Evolutionary conservation across 2,797 vertebrate genomes (phyloP), one percentile per base, ranked within the genome.

Genomic region (Martes flavigula): DNA sequence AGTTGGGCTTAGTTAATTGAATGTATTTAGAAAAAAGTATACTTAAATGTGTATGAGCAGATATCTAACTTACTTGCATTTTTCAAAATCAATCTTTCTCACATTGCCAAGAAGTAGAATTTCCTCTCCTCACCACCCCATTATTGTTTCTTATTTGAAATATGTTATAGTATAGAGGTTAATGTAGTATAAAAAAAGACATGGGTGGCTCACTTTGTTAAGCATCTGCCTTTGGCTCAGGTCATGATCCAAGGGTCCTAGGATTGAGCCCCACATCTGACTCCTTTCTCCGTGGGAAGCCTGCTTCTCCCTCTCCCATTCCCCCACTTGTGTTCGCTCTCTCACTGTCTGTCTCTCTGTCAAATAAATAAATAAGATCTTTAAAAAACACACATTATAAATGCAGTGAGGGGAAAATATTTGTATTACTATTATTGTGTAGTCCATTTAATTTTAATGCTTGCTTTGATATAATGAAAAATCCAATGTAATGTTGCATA

Each of bases 121-220:
- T 87, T 96, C 38, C 23, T 94, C 66, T 89, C 46, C 38, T 75
- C 13, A 20, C 1, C 70, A 62, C 38, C 20, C 32, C 15, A 78
- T 66, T 81, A 75, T 46, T 81, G 43, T 75, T 68, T 96, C 86
- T 95, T 64, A 78, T 88, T 87, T 95, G 51, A 96, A 90, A 93
- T 73, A 87, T 40, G 3, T 60, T 81, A 13, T 58, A 94, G 8
- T 66, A 77, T n/a, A 90, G n/a, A 87, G 5, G 11, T 3, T 89
- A 78, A 94, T 14, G 10, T 88, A 88, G 27, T 78, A 84, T 81
- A 3, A 81, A 95, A 7, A 62, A 90, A 82, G 32, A 58, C 7
- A 81, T 60, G 23, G 58, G 23, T 27, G 23, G 58, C 58, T 60
- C 58, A 60, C 23, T 27, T 11, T 3, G 58, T 60, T 60, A 27